Evolutionary conservation across 1,140 invertebrate species (phyloP), one percentile per base, ranked within the genome.

Genomic region (Drosophila micromelanica): DNA sequence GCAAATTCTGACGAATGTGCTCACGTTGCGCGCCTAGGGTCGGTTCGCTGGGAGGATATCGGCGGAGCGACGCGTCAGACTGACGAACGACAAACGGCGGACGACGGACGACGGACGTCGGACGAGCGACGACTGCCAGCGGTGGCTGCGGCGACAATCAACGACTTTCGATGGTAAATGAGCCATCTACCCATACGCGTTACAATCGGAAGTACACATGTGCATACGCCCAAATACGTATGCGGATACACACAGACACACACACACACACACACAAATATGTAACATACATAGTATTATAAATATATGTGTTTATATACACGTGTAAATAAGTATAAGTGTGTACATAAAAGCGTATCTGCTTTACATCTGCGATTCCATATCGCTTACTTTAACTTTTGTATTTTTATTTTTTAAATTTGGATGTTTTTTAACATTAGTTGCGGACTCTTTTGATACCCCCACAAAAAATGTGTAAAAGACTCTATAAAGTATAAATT

Each of bases 1-100:
- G 84, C 84, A 89, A 89, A 89, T 89, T 90, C 84, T 89, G 85
- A 90, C 85, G 84, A 89, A 89, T 90, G 82, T 87, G 78, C 72
- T 69, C 82, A 73, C 78, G 62, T 73, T 87, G 64, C 38, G 70
- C 63, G 70, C 71, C 76, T 74, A 84, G 52, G 61, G 51, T 63
- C 49, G 42, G 32, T 52, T 59, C 60, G 35, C 49, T 51, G 5
- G 56, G 32, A 43, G 73, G 63, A 69, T 48, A 37, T 5, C 42
- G 37, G 40, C 42, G 45, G 45, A 59, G 37, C 32, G n/a, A 52
- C 52, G 45, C 51, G 43, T 17, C 64, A 5, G 61, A 78, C 76
- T 76, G 80, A 82, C 80, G 71, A 75, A 75, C 80, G 30, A 32
- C 30, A 7, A 7, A 32, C 8, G 32, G 9, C 32, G 1, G 32